Conservation (phyloP, 2,113 vertebrate genomes). For the Gopherus evgoodei region DNA sequence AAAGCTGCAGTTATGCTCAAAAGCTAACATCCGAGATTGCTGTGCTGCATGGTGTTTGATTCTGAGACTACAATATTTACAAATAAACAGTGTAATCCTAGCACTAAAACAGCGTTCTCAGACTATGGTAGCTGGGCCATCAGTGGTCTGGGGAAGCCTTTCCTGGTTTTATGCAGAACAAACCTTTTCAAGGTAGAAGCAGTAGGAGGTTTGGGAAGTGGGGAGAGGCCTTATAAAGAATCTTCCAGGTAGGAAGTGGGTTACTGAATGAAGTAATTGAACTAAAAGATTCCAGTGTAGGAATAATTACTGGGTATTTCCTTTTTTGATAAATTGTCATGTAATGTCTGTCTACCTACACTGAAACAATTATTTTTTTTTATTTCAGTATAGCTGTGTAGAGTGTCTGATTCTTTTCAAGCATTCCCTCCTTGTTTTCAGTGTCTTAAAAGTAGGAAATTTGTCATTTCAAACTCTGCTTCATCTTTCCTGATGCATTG, state of each 20-base stretch:
- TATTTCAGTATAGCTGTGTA: conserved; percentile 35
- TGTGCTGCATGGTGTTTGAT: accelerated
- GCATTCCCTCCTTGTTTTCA: conserved; percentile 24
- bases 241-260: neutral
- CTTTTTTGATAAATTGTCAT: conserved; percentile 30
- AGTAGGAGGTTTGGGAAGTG: neutral
- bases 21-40: neutral
- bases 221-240: neutral
- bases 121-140: neutral
- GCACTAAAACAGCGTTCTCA: neutral
- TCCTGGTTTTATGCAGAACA: neutral
- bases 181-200: neutral
- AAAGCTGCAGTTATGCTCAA: neutral
- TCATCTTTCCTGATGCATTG: conserved; percentile 50
- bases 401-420: conserved; percentile 53
- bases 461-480: conserved; percentile 44
- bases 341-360: conserved; percentile 38
- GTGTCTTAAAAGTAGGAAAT: neutral
- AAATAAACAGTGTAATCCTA: neutral
- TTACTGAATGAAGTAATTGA: neutral
- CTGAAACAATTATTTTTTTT: conserved; percentile 29
- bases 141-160: neutral
- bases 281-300: conserved; percentile 56
- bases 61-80: neutral
- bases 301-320: conserved; percentile 48